Conservation (phyloP, 2,888 invertebrate genomes). For the Graphium colonna region DNA sequence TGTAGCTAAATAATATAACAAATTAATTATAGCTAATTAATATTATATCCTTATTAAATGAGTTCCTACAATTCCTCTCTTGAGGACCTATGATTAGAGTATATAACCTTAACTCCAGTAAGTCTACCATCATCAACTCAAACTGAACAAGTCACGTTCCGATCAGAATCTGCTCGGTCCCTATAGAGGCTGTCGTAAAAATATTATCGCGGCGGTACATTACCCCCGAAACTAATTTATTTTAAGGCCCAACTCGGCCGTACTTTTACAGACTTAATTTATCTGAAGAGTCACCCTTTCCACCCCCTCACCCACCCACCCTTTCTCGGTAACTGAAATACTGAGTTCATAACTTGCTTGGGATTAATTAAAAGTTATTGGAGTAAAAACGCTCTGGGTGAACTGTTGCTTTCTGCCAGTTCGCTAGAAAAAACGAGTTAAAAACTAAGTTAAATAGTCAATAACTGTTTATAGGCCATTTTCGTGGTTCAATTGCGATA, state of each 20-base stretch:
- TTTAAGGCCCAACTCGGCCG: slow-evolving; percentile 17
- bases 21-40: too few relatives aligned
- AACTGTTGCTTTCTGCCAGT: neutral
- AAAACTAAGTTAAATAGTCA: too few relatives aligned
- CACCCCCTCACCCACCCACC: slow-evolving; percentile 7
- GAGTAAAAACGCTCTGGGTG: slow-evolving; percentile 13
- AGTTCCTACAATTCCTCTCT: too few relatives aligned
- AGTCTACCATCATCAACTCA: too few relatives aligned
- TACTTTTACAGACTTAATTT: slow-evolving; percentile 23
- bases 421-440: neutral
- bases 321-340: slow-evolving; percentile 23
- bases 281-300: slow-evolving; percentile 7
- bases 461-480: neutral
- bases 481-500: neutral
- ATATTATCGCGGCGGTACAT: slow-evolving; percentile 16
- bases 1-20: too few relatives aligned
- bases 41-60: too few relatives aligned
- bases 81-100: too few relatives aligned
- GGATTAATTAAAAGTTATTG: slow-evolving; percentile 36
- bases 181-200: slow-evolving; percentile 9
- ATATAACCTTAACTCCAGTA: too few relatives aligned
- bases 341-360: slow-evolving; percentile 30
- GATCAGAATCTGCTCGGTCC: slow-evolving; percentile 10
- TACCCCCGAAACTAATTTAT: slow-evolving; percentile 20
- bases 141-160: slow-evolving; percentile 12